phyloP scores from a whole-genome alignment of 2,797 vertebrate genomes.

The Danio aesculapii region DNA sequence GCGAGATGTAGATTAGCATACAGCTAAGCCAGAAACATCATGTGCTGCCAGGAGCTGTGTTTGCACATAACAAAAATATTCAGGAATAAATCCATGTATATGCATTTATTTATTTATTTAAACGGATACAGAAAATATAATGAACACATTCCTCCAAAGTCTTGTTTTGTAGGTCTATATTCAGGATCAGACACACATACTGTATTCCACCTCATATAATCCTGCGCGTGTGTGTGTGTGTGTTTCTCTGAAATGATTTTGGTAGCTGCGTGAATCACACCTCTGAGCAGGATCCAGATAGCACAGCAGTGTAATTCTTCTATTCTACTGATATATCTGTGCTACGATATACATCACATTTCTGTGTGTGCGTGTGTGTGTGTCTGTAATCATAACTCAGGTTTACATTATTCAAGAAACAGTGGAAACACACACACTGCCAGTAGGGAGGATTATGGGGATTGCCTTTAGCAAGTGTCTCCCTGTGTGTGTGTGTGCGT shows the following conservation, averaged over 20 bases:
- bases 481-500: neutral
- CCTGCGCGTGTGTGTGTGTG: neutral
- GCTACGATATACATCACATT: conserved; percentile 26
- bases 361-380: conserved; percentile 5
- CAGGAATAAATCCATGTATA: neutral
- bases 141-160: neutral
- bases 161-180: conserved; percentile 15
- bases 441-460: conserved; percentile 34
- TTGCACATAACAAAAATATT: neutral
- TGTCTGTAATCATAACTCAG: conserved; percentile 20
- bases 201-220: neutral
- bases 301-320: conserved; percentile 35
- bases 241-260: conserved; percentile 16
- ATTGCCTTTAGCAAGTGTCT: conserved; percentile 15
- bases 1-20: too few species aligned
- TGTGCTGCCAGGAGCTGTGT: neutral
- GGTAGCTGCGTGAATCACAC: conserved; percentile 37
- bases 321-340: conserved; percentile 21
- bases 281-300: conserved; percentile 29
- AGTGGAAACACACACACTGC: conserved; percentile 13
- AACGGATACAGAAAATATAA: neutral
- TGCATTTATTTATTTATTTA: neutral
- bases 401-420: conserved; percentile 27
- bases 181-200: conserved; percentile 3
- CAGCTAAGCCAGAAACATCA: neutral